Conservation (phyloP, 2,797 vertebrate genomes). For the Gambusia yucatana region DNA sequence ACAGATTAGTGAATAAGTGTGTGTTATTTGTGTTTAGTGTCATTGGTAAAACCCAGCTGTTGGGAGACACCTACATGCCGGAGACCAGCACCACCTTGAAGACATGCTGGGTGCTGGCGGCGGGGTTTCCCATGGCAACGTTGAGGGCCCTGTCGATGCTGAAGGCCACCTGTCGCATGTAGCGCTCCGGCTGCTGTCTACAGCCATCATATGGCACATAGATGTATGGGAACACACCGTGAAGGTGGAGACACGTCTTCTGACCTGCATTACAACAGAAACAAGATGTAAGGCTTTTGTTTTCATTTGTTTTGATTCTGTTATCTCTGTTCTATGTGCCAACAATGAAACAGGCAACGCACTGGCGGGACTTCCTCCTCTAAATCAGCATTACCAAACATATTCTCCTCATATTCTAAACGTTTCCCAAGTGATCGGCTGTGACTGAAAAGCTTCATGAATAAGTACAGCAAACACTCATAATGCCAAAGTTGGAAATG, state of each 20-base stretch:
- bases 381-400: not conserved
- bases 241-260: constrained; percentile 97
- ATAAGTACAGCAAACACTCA: not conserved
- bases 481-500: not conserved
- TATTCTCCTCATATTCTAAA: not conserved
- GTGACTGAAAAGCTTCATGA: not conserved
- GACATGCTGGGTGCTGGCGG: constrained; percentile 89
- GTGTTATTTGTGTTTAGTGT: not conserved
- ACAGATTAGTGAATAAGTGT: not conserved
- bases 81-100: constrained; percentile 96
- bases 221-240: constrained; percentile 95
- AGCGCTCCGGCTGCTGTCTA: constrained; percentile 86
- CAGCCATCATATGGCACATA: constrained; percentile 92
- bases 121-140: constrained; percentile 93
- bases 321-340: not conserved
- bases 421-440: too few relatives aligned
- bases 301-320: not conserved
- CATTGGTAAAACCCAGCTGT: not conserved
- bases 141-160: constrained; percentile 98
- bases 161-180: constrained; percentile 94
- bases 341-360: too few relatives aligned
- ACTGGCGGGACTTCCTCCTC: not conserved
- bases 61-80: constrained; percentile 88
- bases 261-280: constrained; percentile 83
- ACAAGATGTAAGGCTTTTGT: not conserved